These are phyloP conservation scores for Sebastes taczanowskii DNA, from an alignment of 2,797 vertebrate genomes.

Conservation along the genomic window DNA sequence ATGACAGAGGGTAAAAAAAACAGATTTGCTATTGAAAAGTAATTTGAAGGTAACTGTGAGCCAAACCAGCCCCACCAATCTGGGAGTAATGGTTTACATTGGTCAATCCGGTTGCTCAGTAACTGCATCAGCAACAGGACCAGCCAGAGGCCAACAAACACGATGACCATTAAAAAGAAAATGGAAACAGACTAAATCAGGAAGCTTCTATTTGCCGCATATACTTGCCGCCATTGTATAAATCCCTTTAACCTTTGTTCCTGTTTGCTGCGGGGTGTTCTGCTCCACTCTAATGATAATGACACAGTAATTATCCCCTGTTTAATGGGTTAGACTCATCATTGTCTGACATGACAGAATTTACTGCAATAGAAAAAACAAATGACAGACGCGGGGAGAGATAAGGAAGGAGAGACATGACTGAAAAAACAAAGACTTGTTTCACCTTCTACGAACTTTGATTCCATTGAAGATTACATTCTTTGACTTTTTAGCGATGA, in stretches of 20 bases:
- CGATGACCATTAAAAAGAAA: background rate
- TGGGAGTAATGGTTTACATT: background rate
- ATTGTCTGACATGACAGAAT: slow-evolving; percentile 35
- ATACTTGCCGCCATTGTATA: background rate
- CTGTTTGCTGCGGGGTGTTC: slow-evolving; percentile 16
- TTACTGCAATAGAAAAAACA: slow-evolving; percentile 20
- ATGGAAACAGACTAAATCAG: background rate
- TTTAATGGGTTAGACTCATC: slow-evolving; percentile 23
- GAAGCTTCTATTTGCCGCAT: background rate
- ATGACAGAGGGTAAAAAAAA: background rate
- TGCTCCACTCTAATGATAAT: slow-evolving; percentile 41
- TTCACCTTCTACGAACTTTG: background rate
- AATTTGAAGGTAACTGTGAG: background rate
- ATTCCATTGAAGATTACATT: background rate
- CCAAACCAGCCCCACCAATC: background rate
- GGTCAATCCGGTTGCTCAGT: background rate
- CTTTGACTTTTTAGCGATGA: background rate
- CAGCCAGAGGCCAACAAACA: background rate
- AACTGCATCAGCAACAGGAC: background rate
- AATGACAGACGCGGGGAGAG: background rate
- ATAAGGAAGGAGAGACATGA: background rate
- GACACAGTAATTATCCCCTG: slow-evolving; percentile 40
- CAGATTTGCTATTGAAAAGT: background rate
- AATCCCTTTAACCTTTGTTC: slow-evolving; percentile 24
- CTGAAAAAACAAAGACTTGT: slow-evolving; percentile 5